Evolutionary conservation across 2,113 vertebrate genomes (phyloP).

Genomic region (Datnioides undecimradiatus): DNA sequence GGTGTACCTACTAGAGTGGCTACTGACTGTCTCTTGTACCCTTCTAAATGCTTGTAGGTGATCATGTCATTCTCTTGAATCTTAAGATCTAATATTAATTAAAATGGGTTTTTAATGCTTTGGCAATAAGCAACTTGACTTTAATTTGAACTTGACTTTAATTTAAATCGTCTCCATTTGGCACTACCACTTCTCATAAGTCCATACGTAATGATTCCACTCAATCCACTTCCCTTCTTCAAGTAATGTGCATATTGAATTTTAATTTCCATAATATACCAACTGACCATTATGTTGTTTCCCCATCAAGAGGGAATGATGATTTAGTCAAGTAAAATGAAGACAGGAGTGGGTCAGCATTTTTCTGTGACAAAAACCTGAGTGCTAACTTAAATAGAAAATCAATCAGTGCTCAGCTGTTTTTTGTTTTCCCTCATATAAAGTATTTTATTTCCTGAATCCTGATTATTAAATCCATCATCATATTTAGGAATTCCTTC

Average conservation of each 20-base stretch:
- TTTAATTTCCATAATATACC: constrained; percentile 7
- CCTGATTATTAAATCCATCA: constrained; percentile 5
- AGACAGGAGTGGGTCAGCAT: not conserved
- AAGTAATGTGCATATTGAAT: not conserved
- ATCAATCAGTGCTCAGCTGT: not conserved
- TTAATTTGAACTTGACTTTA: constrained; percentile 22
- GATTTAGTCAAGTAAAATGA: not conserved
- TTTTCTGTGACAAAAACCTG: not conserved
- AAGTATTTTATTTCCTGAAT: not conserved
- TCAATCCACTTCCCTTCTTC: not conserved
- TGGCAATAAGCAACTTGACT: constrained; percentile 4
- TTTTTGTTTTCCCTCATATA: not conserved
- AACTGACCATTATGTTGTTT: not conserved
- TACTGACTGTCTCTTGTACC: not conserved
- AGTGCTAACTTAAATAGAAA: constrained; percentile 16
- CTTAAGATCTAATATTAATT: constrained; percentile 16
- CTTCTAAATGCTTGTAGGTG: not conserved
- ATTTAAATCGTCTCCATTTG: constrained; percentile 16
- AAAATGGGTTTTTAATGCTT: not conserved
- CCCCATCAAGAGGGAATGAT: not conserved
- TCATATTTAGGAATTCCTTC: not conserved
- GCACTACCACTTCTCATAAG: not conserved
- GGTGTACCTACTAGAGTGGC: not conserved
- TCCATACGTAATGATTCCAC: constrained; percentile 9
- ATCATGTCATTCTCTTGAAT: not conserved